These are phyloP conservation scores for Dolichoris vasculosae DNA, from an alignment of 1,140 invertebrate genomes.

Conservation along the genomic window DNA sequence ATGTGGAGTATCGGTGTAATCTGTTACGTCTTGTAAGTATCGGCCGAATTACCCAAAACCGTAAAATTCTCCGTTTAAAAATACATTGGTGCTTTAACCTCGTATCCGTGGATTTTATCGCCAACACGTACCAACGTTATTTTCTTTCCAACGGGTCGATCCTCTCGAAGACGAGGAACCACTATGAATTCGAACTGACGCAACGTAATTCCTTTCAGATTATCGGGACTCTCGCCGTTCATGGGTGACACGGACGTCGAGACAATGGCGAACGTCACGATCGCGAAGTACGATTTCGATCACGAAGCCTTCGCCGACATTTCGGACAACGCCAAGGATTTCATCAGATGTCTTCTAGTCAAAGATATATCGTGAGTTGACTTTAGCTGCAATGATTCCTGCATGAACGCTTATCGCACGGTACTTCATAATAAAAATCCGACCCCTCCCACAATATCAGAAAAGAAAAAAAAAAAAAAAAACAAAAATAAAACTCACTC, in stretches of 20 bases:
- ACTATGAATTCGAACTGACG: no score
- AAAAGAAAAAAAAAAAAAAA: not conserved
- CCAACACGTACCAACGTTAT: no score
- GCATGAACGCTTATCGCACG: slow-evolving; percentile 33
- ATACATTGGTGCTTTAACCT: no score
- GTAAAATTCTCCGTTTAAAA: no score
- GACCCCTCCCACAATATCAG: not conserved
- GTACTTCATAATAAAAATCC: not conserved
- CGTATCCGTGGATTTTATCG: no score
- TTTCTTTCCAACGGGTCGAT: no score
- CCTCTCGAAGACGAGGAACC: no score
- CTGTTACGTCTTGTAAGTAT: slow-evolving; percentile 96
- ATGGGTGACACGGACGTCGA: slow-evolving; percentile 98
- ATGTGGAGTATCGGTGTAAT: slow-evolving; percentile 99
- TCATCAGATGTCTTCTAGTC: slow-evolving; percentile 89
- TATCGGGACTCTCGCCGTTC: slow-evolving; percentile 98
- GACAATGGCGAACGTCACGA: slow-evolving; percentile 97
- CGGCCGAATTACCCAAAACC: not conserved
- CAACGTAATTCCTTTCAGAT: slow-evolving; percentile 76
- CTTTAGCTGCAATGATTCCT: slow-evolving; percentile 1
- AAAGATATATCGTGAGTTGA: slow-evolving; percentile 91
- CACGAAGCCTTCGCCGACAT: slow-evolving; percentile 95
- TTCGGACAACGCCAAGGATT: slow-evolving; percentile 93
- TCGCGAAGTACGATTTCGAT: slow-evolving; percentile 96
- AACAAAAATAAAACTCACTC: not conserved